Conservation (phyloP, 2,888 invertebrate genomes). For the Mimumesa dahlbomi region DNA sequence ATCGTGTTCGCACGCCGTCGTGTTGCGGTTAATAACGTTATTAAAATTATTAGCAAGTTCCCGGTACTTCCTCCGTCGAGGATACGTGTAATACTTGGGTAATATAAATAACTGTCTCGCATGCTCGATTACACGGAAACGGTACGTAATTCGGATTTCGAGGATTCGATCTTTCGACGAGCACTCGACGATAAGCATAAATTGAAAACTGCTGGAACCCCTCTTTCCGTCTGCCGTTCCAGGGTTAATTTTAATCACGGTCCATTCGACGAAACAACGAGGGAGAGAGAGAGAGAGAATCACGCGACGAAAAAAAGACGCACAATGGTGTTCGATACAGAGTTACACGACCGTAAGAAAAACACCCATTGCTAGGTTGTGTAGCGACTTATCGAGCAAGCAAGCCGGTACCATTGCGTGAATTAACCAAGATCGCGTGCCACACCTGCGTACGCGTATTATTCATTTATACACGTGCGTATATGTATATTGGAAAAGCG, state of each 20-base stretch:
- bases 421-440: slow-evolving; percentile 45
- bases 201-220: too few relatives aligned
- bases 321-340: slow-evolving; percentile 47
- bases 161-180: too few relatives aligned
- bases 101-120: too few relatives aligned
- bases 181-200: too few relatives aligned
- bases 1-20: slow-evolving; percentile 1
- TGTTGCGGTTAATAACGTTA: slow-evolving; percentile 31
- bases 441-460: slow-evolving; percentile 46
- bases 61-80: slow-evolving; percentile 2
- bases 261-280: not conserved
- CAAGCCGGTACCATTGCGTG: slow-evolving; percentile 24
- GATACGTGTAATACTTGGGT: too few relatives aligned
- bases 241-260: slow-evolving; percentile 16
- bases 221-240: too few relatives aligned
- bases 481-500: slow-evolving; percentile 12
- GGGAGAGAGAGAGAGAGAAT: slow-evolving; percentile 23
- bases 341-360: slow-evolving; percentile 42
- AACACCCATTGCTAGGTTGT: slow-evolving; percentile 42
- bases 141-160: too few relatives aligned
- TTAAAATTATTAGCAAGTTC: slow-evolving; percentile 33
- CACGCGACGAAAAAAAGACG: too few relatives aligned
- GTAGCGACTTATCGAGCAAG: not conserved
- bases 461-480: slow-evolving; percentile 15
- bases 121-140: too few relatives aligned